Percentiles rank a stretch among this genome's conserved stretches.
Evolutionary conservation across 2,888 invertebrate genomes (phyloP).

Genomic region (Cheiracanthium punctorium): DNA sequence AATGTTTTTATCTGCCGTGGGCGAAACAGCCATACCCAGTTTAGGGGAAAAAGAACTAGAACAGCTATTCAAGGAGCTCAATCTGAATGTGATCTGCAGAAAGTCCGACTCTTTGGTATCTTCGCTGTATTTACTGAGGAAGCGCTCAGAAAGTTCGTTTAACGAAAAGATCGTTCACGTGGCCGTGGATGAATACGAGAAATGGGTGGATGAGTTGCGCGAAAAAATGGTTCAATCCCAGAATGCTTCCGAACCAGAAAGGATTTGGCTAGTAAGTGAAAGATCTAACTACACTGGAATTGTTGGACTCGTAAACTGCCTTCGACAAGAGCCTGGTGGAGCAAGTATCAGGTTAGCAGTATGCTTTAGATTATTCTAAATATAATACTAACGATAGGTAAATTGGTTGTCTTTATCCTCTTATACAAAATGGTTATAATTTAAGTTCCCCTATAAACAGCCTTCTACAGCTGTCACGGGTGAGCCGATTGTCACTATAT

Average conservation of each 20-base stretch:
- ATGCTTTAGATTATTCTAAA: not conserved
- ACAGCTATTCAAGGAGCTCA: conserved; percentile 63
- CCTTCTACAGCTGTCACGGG: too few relatives aligned
- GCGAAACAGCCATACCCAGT: conserved; percentile 39
- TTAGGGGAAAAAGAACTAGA: conserved; percentile 57
- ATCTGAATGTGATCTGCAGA: conserved; percentile 74
- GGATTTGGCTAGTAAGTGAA: conserved; percentile 81
- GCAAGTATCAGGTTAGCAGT: conserved; percentile 81
- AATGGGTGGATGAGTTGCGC: conserved; percentile 89
- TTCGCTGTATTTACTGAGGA: conserved; percentile 81
- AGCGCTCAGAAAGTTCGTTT: conserved; percentile 72
- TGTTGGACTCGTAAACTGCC: conserved; percentile 92
- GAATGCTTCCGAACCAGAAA: conserved; percentile 77
- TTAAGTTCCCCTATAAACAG: too few relatives aligned
- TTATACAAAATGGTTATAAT: too few relatives aligned
- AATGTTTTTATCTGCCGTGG: conserved; percentile 70
- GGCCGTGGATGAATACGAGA: conserved; percentile 53
- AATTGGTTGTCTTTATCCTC: not conserved
- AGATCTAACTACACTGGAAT: conserved; percentile 85
- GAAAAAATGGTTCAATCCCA: conserved; percentile 82
- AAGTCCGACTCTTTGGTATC: conserved; percentile 81
- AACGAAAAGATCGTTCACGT: conserved; percentile 64
- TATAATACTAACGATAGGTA: not conserved
- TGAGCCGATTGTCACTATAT: too few relatives aligned
- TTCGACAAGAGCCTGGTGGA: conserved; percentile 91